Conservation (phyloP, 2,797 vertebrate species). For the Buphagus erythrorhynchus region DNA sequence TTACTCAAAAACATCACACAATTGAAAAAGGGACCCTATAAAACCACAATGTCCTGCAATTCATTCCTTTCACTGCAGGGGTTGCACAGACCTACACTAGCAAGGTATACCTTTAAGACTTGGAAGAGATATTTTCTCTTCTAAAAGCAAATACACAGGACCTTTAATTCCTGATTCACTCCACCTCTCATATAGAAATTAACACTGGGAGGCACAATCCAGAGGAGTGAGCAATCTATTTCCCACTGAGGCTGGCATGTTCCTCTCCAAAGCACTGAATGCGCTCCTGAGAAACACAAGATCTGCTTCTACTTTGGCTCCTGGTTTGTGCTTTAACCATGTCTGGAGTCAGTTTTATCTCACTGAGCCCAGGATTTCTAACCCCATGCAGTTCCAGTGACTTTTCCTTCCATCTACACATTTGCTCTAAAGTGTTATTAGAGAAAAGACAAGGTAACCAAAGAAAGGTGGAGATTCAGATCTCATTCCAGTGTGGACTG, state of each 20-base stretch:
- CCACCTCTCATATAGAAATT: neutral
- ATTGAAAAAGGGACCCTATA: neutral
- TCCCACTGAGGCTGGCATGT: neutral
- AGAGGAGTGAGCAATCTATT: neutral
- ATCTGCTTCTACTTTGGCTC: neutral
- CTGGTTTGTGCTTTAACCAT: neutral
- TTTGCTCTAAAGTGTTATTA: neutral
- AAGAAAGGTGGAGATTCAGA: neutral
- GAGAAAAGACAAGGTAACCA: neutral
- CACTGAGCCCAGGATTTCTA: neutral
- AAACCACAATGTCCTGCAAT: neutral
- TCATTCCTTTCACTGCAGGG: neutral
- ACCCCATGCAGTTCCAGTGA: rapidly evolving
- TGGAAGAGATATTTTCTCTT: neutral
- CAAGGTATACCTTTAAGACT: neutral
- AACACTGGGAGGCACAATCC: neutral
- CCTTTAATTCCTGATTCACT: neutral
- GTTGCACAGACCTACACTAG: neutral
- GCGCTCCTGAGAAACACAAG: neutral
- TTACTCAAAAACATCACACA: neutral
- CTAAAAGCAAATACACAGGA: neutral
- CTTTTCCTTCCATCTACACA: neutral
- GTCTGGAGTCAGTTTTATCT: neutral
- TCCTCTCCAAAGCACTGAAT: neutral
- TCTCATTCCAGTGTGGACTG: neutral